Evolutionary conservation across 1,140 invertebrate species (phyloP).

Genomic region (Physella acuta): DNA sequence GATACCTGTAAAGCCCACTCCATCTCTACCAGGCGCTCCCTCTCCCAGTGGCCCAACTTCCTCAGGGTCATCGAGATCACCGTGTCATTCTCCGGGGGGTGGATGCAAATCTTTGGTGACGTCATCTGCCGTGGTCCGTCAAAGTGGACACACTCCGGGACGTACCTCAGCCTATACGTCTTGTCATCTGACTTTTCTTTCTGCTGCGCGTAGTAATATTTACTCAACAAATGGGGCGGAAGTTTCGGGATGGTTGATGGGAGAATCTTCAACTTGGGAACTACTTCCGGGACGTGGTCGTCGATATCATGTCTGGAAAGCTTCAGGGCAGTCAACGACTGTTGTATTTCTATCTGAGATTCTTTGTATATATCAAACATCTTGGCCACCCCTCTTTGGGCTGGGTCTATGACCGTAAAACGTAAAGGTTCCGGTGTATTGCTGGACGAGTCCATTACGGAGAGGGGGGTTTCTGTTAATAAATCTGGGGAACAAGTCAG

Average conservation of each 20-base stretch:
- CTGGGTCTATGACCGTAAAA: background rate
- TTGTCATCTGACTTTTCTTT: background rate
- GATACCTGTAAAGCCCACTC: background rate
- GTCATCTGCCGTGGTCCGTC: background rate
- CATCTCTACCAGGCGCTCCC: background rate
- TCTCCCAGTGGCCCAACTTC: background rate
- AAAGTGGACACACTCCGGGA: background rate
- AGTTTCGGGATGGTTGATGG: background rate
- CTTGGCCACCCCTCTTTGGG: too few relatives aligned
- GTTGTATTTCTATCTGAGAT: background rate
- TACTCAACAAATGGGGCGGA: too few relatives aligned
- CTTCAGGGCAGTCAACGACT: too few relatives aligned
- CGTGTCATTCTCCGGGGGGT: background rate
- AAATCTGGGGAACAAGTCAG: background rate
- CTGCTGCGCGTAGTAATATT: too few relatives aligned
- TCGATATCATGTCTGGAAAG: too few relatives aligned
- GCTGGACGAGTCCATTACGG: too few relatives aligned
- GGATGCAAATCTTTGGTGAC: background rate
- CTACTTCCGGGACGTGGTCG: too few relatives aligned
- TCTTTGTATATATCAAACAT: background rate
- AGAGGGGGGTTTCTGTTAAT: background rate
- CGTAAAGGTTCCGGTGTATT: too few relatives aligned
- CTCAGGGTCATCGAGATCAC: background rate
- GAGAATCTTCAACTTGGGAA: background rate
- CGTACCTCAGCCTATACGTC: background rate